Evolutionary conservation across 37 sponge, comb jelly and placozoan species (phyloP).

Genomic region (Trichoplax adhaerens): DNA sequence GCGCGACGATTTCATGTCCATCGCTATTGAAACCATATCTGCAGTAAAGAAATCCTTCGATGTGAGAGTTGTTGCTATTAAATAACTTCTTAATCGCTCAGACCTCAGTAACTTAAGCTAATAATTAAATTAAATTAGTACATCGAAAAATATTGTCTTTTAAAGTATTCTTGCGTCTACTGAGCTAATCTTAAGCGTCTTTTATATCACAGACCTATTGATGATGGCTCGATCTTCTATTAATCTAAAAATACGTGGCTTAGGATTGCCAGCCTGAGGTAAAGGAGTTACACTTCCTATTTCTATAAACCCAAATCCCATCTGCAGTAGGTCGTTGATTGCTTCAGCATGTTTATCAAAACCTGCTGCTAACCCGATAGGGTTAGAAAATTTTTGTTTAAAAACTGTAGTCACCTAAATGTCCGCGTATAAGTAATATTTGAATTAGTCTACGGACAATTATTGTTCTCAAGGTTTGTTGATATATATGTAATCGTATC

Average conservation of each 20-base stretch:
- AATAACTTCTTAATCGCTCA: too few relatives aligned
- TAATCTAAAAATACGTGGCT: slow-evolving; percentile 78
- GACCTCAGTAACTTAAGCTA: too few relatives aligned
- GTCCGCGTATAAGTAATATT: too few relatives aligned
- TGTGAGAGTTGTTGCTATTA: too few relatives aligned
- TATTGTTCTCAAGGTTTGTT: too few relatives aligned
- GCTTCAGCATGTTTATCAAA: slow-evolving; percentile 91
- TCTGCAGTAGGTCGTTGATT: slow-evolving; percentile 28
- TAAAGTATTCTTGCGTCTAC: too few relatives aligned
- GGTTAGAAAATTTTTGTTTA: slow-evolving; percentile 34
- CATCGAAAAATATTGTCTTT: too few relatives aligned
- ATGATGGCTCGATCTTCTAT: slow-evolving; percentile 71
- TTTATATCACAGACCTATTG: slow-evolving; percentile 41
- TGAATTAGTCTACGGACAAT: too few relatives aligned
- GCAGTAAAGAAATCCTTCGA: not conserved
- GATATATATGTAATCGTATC: too few relatives aligned
- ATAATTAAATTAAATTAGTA: too few relatives aligned
- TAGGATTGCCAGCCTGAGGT: slow-evolving; percentile 65
- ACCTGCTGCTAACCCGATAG: slow-evolving; percentile 86
- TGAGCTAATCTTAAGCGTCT: too few relatives aligned
- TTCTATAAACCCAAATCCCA: slow-evolving; percentile 89
- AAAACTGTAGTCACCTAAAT: slow-evolving; percentile 1
- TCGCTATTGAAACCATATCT: slow-evolving; percentile 83
- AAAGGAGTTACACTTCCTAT: slow-evolving; percentile 80
- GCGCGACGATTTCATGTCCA: slow-evolving; percentile 32